Conservation (phyloP, 1,140 invertebrate genomes). For the Eufriesea mexicana region DNA sequence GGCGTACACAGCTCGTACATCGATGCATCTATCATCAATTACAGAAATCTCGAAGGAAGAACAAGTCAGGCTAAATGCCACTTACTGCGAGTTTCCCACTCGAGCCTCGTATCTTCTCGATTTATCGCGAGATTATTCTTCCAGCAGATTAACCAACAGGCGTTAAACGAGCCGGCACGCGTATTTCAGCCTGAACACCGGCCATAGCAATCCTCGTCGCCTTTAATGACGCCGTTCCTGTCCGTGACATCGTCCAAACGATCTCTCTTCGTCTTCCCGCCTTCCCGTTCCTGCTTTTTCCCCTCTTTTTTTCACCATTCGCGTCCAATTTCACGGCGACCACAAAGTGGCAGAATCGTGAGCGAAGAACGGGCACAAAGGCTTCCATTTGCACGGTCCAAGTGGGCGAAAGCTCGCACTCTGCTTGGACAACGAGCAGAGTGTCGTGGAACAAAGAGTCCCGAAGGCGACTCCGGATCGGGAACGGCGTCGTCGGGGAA, state of each 20-base stretch:
- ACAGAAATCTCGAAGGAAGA: too few relatives aligned
- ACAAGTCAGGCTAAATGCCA: too few relatives aligned
- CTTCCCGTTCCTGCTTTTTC: too few relatives aligned
- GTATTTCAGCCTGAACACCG: neutral
- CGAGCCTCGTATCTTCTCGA: neutral
- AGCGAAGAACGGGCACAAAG: conserved; percentile 24
- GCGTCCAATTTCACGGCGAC: neutral
- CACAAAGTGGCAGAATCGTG: conserved; percentile 22
- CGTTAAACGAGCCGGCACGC: neutral
- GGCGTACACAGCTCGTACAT: too few relatives aligned
- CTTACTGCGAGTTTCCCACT: neutral
- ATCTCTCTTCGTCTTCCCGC: neutral
- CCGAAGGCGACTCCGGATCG: neutral
- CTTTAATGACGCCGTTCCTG: neutral
- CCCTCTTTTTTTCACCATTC: neutral
- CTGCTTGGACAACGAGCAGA: neutral
- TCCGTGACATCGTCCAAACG: neutral
- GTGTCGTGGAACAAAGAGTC: neutral
- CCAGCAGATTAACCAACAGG: neutral
- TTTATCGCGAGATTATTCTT: neutral
- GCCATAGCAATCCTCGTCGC: neutral
- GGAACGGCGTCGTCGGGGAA: neutral
- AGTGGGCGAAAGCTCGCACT: neutral
- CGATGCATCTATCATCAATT: too few relatives aligned
- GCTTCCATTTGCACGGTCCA: conserved; percentile 29